Conservation (phyloP, 2,797 vertebrate genomes). For the Pangasius djambal region DNA sequence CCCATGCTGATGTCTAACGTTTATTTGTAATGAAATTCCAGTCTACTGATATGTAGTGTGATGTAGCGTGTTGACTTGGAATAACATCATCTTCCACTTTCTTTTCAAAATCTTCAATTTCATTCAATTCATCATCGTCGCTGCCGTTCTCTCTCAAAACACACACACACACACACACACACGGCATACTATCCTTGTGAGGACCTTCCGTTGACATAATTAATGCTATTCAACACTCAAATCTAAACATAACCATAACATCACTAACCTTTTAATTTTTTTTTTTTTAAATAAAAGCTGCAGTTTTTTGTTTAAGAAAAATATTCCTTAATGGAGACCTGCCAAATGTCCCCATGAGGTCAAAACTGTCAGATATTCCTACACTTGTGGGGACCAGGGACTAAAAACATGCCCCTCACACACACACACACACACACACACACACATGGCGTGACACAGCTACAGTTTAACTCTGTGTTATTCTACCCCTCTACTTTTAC, state of each 20-base stretch:
- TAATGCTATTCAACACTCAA: neutral
- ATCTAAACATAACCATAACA: neutral
- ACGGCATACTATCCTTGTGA: neutral
- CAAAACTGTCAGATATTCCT: neutral
- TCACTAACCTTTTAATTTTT: neutral
- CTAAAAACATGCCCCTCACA: neutral
- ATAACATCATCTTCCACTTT: neutral
- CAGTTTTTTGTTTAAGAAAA: neutral
- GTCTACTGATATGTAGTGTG: constrained; percentile 21
- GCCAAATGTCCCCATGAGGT: neutral
- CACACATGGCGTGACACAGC: constrained; percentile 12
- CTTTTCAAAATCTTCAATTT: neutral
- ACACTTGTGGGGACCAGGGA: neutral
- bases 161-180: neutral
- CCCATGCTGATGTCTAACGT: neutral
- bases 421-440: neutral
- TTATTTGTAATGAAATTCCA: neutral
- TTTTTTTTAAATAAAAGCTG: neutral
- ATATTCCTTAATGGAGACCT: neutral
- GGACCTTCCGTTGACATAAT: neutral
- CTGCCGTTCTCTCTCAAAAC: neutral
- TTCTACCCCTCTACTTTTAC: constrained; percentile 65
- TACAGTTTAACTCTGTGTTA: constrained; percentile 56
- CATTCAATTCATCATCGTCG: neutral
- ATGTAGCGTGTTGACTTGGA: neutral